Percentiles rank a stretch among this genome's conserved stretches.
phyloP scores from a whole-genome alignment of 2,113 vertebrate genomes.

The Odocoileus virginianus region DNA sequence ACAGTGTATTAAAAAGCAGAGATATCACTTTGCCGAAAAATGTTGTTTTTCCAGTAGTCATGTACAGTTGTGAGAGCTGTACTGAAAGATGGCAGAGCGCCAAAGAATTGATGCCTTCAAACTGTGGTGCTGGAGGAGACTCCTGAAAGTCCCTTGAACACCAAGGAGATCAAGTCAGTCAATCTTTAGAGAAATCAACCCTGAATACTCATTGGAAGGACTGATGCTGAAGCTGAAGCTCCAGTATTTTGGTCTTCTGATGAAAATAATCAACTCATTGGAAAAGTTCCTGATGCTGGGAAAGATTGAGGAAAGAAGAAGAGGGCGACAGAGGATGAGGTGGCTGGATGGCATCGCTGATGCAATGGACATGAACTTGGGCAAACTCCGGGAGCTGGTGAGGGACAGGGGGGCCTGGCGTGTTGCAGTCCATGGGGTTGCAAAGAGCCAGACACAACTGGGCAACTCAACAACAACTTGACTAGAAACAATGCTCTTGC shows the following conservation, averaged over 20 bases:
- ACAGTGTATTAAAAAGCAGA: not conserved
- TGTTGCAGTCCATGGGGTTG: not conserved
- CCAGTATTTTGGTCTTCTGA: not conserved
- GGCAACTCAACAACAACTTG: not conserved
- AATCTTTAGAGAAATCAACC: not conserved
- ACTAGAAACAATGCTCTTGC: not conserved
- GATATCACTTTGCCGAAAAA: not conserved
- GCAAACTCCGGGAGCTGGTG: not conserved
- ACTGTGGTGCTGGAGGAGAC: not conserved
- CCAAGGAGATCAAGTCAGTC: not conserved
- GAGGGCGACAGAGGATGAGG: not conserved
- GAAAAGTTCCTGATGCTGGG: not conserved
- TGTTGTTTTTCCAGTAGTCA: not conserved
- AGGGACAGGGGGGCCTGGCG: not conserved
- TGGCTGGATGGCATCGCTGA: not conserved
- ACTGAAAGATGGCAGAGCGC: not conserved
- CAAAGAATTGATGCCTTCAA: not conserved
- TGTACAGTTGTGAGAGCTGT: not conserved
- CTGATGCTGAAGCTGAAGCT: not conserved
- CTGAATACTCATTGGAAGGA: not conserved
- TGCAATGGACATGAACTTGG: not conserved
- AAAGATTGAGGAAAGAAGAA: not conserved
- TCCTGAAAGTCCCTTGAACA: not conserved
- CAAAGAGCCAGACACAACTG: fast-evolving
- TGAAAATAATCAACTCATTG: not conserved